phyloP scores from a whole-genome alignment of 2,113 vertebrate genomes.

The Mustela lutreola region DNA sequence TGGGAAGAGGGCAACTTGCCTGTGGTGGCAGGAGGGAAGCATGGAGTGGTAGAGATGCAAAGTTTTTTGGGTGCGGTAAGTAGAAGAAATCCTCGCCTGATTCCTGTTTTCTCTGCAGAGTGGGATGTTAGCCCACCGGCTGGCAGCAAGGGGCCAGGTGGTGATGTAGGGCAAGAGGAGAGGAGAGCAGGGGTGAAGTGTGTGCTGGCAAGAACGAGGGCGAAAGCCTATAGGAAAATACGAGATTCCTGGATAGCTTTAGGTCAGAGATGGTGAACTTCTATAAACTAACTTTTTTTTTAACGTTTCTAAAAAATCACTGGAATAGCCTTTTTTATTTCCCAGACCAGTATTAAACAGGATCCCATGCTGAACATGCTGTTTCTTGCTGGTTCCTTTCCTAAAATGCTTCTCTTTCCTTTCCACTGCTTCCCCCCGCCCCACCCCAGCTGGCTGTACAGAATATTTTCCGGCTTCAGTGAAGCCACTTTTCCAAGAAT shows the following conservation, averaged over 20 bases:
- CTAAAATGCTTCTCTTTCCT: conserved; percentile 58
- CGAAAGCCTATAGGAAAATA: background rate
- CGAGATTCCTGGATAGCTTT: background rate
- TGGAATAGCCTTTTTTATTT: conserved; percentile 43
- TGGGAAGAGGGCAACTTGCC: background rate
- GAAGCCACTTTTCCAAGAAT: conserved; percentile 66
- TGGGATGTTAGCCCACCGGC: background rate
- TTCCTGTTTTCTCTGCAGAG: background rate
- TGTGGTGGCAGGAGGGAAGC: background rate
- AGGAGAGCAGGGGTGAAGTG: background rate
- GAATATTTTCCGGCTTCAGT: conserved; percentile 35
- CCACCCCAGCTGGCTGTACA: background rate
- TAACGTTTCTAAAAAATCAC: background rate
- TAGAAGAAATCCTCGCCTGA: background rate
- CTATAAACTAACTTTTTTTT: background rate
- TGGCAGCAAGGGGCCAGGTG: background rate
- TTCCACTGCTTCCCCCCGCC: background rate
- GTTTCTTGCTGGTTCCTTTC: conserved; percentile 56
- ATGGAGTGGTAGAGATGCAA: background rate
- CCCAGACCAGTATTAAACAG: conserved; percentile 30
- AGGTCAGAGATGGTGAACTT: conserved; percentile 6
- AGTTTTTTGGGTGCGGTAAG: background rate
- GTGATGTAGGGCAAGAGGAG: background rate
- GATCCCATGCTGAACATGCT: background rate
- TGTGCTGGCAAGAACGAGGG: background rate